phyloP scores from a whole-genome alignment of 2,113 vertebrate genomes.

The Hiodon tergisus region DNA sequence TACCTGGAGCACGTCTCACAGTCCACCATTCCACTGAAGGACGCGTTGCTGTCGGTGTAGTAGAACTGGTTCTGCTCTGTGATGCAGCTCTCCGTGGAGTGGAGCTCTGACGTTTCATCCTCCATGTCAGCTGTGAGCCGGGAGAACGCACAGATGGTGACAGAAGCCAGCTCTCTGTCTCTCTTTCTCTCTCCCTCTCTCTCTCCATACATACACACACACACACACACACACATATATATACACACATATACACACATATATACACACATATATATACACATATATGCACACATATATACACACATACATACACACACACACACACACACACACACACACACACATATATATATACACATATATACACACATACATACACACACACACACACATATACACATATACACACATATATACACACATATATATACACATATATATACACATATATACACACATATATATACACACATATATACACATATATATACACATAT shows the following conservation, averaged over 20 bases:
- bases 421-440: constrained; percentile 15
- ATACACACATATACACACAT: constrained; percentile 16
- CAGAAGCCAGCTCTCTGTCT: no score
- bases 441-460: constrained; percentile 14
- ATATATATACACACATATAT: not conserved
- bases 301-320: constrained; percentile 2
- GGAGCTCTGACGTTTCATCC: constrained; percentile 62
- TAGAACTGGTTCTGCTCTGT: constrained; percentile 93
- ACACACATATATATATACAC: constrained; percentile 5
- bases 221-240: constrained; percentile 22
- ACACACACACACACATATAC: no score
- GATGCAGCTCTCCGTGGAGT: constrained; percentile 85
- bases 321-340: constrained; percentile 12
- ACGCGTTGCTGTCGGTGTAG: constrained; percentile 69
- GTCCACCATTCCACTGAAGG: constrained; percentile 77
- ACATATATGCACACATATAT: not conserved
- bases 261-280: constrained; percentile 3
- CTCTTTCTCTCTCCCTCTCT: no score
- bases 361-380: not conserved
- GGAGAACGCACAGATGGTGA: not conserved
- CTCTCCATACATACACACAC: not conserved
- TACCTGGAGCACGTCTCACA: constrained; percentile 90
- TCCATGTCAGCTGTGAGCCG: constrained; percentile 72
- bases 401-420: no score
- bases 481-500: not conserved